Percentiles rank a stretch among this genome's conserved stretches.
Evolutionary conservation across 2,888 invertebrate species (phyloP).

Genomic region (Sarcophaga subvicina): DNA sequence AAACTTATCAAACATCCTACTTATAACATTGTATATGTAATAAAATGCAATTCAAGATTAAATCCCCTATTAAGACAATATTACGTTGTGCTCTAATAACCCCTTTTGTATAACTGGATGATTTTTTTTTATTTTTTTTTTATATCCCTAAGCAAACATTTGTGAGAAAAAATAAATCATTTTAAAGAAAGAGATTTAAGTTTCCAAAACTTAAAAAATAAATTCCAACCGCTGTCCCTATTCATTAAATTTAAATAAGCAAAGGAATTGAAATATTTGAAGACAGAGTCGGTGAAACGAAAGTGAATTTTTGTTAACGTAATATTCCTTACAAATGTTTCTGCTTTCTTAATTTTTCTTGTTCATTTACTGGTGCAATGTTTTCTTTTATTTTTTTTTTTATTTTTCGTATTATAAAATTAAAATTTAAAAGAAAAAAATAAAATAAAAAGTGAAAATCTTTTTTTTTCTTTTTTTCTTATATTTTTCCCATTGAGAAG

Average conservation of each 20-base stretch:
- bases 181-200: too few species aligned
- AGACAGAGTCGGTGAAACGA: too few species aligned
- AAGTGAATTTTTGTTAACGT: too few species aligned
- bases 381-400: conserved; percentile 1
- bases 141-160: not conserved
- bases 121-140: not conserved
- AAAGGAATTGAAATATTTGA: not conserved
- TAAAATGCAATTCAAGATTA: not conserved
- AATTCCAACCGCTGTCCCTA: not conserved
- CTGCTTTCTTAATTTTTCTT: not conserved
- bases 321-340: too few species aligned
- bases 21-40: not conserved
- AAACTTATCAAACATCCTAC: too few species aligned
- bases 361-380: conserved; percentile 43
- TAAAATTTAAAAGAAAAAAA: too few species aligned
- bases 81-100: conserved; percentile 39
- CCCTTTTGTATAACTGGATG: conserved; percentile 32
- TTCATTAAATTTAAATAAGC: not conserved
- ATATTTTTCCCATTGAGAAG: not conserved
- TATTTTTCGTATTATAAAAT: conserved; percentile 19
- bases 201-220: too few species aligned
- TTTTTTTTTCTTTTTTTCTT: conserved; percentile 29
- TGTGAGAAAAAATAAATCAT: too few species aligned
- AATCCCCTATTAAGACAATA: not conserved
- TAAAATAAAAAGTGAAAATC: conserved; percentile 62